Evolutionary conservation across 2,888 invertebrate species (phyloP), one percentile per base, ranked within the genome.

Genomic region (Idaea straminata): DNA sequence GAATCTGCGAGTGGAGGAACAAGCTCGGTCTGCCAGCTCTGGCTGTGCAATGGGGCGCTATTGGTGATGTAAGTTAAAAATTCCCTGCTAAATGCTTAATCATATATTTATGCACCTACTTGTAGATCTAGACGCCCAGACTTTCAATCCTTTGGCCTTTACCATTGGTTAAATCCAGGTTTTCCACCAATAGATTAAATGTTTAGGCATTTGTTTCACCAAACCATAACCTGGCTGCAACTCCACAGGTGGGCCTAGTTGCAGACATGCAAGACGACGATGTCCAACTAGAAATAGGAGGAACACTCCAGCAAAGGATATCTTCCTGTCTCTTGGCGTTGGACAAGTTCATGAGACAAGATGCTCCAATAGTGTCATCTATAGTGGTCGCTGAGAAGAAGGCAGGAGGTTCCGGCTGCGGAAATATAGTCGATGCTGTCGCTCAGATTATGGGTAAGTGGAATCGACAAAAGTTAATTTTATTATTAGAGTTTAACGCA

Each of bases 21-120:
- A 87, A 85, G 65, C 95, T 95, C 6, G 96, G 97, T 0, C 92
- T 95, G 0, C 97, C 97, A 0, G 98, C 94, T 0, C 86, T 97
- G 68, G 98, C 98, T 2, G 95, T 98, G 10, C 97, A 98, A 83
- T 98, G 98, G 98, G 98, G 98, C 57, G 98, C 98, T 57, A 94
- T 98, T 63, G 98, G 98, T 64, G 98, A 98, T 86, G 96, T 96
- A 64, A 95, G 96, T 77, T 10, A 47, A 38, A 38, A 5, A 38
- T n/a, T n/a, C n/a, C 25, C 25, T 25, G 25, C 25, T 25, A 25
- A 25, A 2, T 25, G 25, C 3, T 3, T 25, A 2, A 25, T 25
- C 25, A 25, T 25, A 25, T 3, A 10, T 64, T 36, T 62, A 58
- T 36, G 58, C 5, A 25, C 25, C 25, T 25, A n/a, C n/a, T n/a